A percentile compares a stretch with the other conserved stretches of the same genome.
Conservation (phyloP, 2,113 vertebrate genomes). For the Caranx ignobilis region DNA sequence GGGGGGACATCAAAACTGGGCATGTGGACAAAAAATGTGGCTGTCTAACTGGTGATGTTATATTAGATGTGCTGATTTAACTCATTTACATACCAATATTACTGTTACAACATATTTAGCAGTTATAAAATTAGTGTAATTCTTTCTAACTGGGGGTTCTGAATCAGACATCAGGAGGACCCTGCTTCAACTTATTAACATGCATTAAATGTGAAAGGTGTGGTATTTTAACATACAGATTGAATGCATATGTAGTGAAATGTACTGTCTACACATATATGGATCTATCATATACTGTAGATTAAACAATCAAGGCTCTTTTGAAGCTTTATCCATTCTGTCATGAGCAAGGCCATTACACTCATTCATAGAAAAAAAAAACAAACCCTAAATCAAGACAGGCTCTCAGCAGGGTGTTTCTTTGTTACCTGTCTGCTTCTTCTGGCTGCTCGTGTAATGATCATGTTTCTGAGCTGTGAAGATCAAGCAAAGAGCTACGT, state of each 20-base stretch:
- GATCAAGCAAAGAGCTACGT: constrained; percentile 58
- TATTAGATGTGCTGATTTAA: too few relatives aligned
- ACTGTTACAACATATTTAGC: too few relatives aligned
- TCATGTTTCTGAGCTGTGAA: constrained; percentile 44
- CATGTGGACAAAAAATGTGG: too few relatives aligned
- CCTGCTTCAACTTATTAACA: neutral
- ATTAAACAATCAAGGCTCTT: constrained; percentile 4
- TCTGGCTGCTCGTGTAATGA: constrained; percentile 59
- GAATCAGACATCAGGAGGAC: neutral
- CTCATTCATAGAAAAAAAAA: constrained; percentile 13
- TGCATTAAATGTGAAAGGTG: neutral
- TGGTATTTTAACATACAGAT: neutral
- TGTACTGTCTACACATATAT: neutral
- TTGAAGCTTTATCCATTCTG: neutral
- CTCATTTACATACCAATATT: too few relatives aligned
- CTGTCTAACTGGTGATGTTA: too few relatives aligned
- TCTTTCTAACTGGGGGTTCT: too few relatives aligned
- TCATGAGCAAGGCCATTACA: constrained; percentile 11
- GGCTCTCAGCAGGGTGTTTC: constrained; percentile 23
- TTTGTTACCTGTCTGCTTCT: constrained; percentile 45
- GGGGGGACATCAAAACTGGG: neutral
- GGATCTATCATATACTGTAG: neutral
- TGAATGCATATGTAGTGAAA: neutral
- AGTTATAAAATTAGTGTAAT: too few relatives aligned
- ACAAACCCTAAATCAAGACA: constrained; percentile 48